These are phyloP conservation scores for Copidosoma floridanum DNA, from an alignment of 1,140 invertebrate species.

Conservation along the genomic window DNA sequence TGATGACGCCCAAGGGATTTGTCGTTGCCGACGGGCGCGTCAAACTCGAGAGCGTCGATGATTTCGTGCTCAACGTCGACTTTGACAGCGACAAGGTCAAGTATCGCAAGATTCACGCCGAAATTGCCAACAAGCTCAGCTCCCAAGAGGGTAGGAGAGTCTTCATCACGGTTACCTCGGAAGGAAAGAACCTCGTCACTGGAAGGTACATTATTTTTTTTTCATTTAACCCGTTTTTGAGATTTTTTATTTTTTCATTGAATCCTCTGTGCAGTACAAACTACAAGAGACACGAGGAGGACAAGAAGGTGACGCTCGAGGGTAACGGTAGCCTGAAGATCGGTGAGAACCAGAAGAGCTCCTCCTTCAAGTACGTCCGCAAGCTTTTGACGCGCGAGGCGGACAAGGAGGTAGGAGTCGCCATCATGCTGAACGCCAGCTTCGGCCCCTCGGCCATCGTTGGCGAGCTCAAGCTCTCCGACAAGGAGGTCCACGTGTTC, in stretches of 20 bases:
- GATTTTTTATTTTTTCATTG: slow-evolving; percentile 27
- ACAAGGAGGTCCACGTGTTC: slow-evolving; percentile 67
- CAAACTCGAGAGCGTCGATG: slow-evolving; percentile 63
- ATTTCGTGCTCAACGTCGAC: slow-evolving; percentile 63
- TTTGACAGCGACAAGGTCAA: slow-evolving; percentile 68
- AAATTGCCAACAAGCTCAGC: slow-evolving; percentile 62
- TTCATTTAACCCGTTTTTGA: no score
- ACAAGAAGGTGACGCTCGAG: slow-evolving; percentile 67
- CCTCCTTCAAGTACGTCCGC: slow-evolving; percentile 70
- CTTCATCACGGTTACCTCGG: slow-evolving; percentile 62
- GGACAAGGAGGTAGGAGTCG: slow-evolving; percentile 64
- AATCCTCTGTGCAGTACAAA: slow-evolving; percentile 53
- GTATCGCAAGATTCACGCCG: slow-evolving; percentile 64
- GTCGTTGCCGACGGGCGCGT: slow-evolving; percentile 55
- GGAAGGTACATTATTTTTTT: slow-evolving; percentile 58
- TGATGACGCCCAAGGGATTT: slow-evolving; percentile 48
- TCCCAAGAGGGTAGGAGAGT: slow-evolving; percentile 62
- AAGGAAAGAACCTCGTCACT: slow-evolving; percentile 65
- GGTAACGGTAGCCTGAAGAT: slow-evolving; percentile 67
- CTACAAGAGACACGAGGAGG: slow-evolving; percentile 64
- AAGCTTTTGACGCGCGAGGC: slow-evolving; percentile 61
- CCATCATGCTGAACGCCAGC: slow-evolving; percentile 54
- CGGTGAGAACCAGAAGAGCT: slow-evolving; percentile 64
- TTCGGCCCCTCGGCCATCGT: slow-evolving; percentile 58
- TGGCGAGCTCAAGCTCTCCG: slow-evolving; percentile 67